phyloP scores from a whole-genome alignment of 2,888 invertebrate species.

The Sphinx pinastri region DNA sequence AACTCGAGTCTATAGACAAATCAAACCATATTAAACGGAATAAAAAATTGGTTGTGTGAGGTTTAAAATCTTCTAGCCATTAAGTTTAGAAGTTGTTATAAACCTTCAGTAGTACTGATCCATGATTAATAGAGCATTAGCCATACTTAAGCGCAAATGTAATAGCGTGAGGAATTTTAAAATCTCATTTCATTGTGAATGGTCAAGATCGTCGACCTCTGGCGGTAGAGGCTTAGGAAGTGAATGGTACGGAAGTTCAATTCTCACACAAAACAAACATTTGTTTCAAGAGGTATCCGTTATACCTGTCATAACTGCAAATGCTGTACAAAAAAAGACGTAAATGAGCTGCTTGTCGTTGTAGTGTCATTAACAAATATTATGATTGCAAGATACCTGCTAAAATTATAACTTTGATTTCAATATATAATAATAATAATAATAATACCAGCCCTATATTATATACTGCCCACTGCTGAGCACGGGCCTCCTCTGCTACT shows the following conservation, averaged over 20 bases:
- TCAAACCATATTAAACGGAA: background rate
- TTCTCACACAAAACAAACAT: conserved; percentile 8
- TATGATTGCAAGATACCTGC: too few relatives aligned
- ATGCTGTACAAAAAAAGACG: background rate
- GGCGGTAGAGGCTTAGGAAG: background rate
- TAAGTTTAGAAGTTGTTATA: background rate
- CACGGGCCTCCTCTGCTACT: too few relatives aligned
- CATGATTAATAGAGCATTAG: conserved; percentile 16
- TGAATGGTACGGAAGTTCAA: conserved; percentile 8
- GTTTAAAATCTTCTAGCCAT: background rate
- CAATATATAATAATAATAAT: too few relatives aligned
- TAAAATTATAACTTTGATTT: too few relatives aligned
- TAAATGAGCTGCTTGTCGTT: background rate
- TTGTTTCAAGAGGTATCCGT: background rate
- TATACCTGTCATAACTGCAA: background rate
- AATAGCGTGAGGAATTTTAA: conserved; percentile 13
- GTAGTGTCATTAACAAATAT: too few relatives aligned
- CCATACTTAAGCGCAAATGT: conserved; percentile 9
- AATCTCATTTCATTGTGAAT: conserved; percentile 16
- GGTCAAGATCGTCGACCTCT: conserved; percentile 11
- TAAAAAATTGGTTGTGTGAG: background rate
- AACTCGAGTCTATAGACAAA: background rate
- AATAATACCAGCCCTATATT: too few relatives aligned
- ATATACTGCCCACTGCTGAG: too few relatives aligned
- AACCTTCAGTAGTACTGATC: conserved; percentile 6